phyloP scores from a whole-genome alignment of 2,888 invertebrate genomes.

The Cosmia pyralina region DNA sequence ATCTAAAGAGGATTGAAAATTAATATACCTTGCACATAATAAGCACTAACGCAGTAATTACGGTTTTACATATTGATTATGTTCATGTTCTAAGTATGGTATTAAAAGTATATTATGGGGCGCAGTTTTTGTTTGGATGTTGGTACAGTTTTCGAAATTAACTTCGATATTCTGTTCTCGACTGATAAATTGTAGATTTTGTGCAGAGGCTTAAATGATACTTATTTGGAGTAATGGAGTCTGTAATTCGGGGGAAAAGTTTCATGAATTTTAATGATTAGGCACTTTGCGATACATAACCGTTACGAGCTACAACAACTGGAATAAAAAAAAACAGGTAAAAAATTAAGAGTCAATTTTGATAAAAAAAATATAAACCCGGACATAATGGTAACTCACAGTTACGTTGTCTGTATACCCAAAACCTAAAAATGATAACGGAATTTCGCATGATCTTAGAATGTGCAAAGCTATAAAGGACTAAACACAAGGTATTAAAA shows the following conservation, averaged over 20 bases:
- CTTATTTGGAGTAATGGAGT: not conserved
- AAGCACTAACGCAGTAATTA: constrained; percentile 54
- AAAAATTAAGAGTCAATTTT: not conserved
- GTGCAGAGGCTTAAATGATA: not conserved
- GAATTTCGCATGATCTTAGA: not conserved
- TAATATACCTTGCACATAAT: constrained; percentile 59
- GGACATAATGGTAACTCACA: not conserved
- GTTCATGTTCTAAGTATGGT: constrained; percentile 41
- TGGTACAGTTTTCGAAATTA: constrained; percentile 31
- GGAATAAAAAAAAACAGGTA: no score
- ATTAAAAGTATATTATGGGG: constrained; percentile 55
- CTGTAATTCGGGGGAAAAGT: not conserved
- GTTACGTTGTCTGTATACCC: not conserved
- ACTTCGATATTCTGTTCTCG: not conserved
- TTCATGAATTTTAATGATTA: not conserved
- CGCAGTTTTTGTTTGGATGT: constrained; percentile 30
- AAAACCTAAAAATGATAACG: not conserved
- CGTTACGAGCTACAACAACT: not conserved
- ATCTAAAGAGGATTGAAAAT: constrained; percentile 67
- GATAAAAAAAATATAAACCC: not conserved
- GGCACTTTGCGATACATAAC: not conserved
- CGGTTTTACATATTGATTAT: constrained; percentile 62
- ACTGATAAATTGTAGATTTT: not conserved
- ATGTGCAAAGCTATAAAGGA: not conserved
- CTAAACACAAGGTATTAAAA: not conserved